These are phyloP conservation scores for Microplitis deprimator DNA, from an alignment of 2,888 invertebrate species.

Conservation along the genomic window DNA sequence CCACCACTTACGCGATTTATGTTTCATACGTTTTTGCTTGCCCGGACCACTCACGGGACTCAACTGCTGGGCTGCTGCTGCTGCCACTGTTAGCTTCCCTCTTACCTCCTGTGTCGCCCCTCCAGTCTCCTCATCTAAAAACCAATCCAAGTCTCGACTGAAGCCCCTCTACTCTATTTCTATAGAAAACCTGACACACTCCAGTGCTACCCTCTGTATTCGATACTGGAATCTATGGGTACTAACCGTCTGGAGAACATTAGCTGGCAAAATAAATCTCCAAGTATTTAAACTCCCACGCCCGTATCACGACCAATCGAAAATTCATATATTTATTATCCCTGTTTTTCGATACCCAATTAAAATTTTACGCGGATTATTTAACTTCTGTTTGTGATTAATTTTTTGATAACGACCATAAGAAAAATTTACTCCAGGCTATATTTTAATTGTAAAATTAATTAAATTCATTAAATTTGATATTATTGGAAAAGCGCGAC, in stretches of 20 bases:
- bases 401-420: too few relatives aligned
- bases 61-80: constrained; percentile 58
- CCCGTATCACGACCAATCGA: constrained; percentile 45
- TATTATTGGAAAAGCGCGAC: too few relatives aligned
- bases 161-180: constrained; percentile 34
- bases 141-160: constrained; percentile 18
- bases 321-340: background rate
- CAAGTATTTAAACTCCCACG: constrained; percentile 41
- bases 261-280: constrained; percentile 13
- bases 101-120: constrained; percentile 38
- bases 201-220: constrained; percentile 25
- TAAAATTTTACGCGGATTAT: background rate
- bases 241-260: constrained; percentile 55
- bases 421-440: too few relatives aligned
- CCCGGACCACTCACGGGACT: constrained; percentile 69
- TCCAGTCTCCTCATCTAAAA: constrained; percentile 43
- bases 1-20: constrained; percentile 25
- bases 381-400: background rate
- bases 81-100: constrained; percentile 45
- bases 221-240: constrained; percentile 23
- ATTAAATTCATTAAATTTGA: too few relatives aligned
- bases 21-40: constrained; percentile 54
- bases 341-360: background rate
- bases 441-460: too few relatives aligned
- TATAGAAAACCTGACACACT: background rate